These are phyloP conservation scores for Syndactyla subalaris DNA, from an alignment of 2,797 vertebrate genomes.

Conservation along the genomic window DNA sequence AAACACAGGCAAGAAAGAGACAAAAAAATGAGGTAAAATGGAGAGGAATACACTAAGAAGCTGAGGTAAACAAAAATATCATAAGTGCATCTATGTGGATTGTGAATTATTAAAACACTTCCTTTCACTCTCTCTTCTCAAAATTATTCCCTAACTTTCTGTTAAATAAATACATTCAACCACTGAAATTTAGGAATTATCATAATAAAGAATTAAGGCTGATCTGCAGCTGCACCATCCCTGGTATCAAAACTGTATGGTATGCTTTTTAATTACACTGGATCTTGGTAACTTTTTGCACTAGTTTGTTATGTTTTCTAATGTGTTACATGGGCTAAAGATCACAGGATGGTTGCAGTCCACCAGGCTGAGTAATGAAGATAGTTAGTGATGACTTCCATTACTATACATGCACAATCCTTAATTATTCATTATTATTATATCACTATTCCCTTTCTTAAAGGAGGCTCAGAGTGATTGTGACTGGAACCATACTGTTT, in stretches of 20 bases:
- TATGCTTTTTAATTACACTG: not conserved
- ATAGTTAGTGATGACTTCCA: not conserved
- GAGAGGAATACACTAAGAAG: not conserved
- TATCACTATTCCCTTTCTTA: not conserved
- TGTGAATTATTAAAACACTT: not conserved
- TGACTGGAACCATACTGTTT: not conserved
- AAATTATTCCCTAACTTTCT: not conserved
- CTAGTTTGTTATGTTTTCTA: not conserved
- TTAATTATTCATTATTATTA: not conserved
- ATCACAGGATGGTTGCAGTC: not conserved
- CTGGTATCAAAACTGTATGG: not conserved
- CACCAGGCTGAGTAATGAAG: not conserved
- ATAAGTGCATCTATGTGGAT: not conserved
- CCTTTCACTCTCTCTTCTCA: not conserved
- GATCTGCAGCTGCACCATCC: not conserved
- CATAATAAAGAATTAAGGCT: not conserved
- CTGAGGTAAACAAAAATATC: not conserved
- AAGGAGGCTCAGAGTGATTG: not conserved
- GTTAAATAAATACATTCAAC: not conserved
- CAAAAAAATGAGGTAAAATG: not conserved
- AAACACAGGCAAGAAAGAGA: not conserved
- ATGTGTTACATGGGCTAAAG: not conserved
- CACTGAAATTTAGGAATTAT: not conserved
- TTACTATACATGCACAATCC: not conserved
- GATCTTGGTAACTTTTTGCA: not conserved